These are phyloP conservation scores for Phrynosoma blainvillii DNA, from an alignment of 2,113 vertebrate species.

Conservation along the genomic window DNA sequence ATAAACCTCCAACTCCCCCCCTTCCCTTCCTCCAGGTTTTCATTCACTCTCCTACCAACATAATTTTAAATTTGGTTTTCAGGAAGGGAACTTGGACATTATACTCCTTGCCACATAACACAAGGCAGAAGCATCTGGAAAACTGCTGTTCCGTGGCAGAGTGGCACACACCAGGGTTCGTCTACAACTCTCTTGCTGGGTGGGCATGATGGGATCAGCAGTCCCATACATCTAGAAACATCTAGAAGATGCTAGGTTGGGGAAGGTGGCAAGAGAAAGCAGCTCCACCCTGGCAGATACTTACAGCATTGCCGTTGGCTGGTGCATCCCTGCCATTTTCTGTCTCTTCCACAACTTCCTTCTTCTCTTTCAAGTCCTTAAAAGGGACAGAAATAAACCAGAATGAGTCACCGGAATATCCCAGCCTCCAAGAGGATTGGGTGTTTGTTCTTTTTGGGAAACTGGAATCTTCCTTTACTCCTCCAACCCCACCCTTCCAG, in stretches of 20 bases:
- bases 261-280: too few species aligned
- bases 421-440: not conserved
- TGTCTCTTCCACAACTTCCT: slow-evolving; percentile 91
- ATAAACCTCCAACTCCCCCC: too few species aligned
- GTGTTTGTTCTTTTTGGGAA: not conserved
- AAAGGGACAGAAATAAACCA: slow-evolving; percentile 54
- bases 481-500: too few species aligned
- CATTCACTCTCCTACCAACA: not conserved
- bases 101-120: not conserved
- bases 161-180: too few species aligned
- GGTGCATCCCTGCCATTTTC: slow-evolving; percentile 93
- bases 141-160: not conserved
- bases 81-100: not conserved
- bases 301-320: slow-evolving; percentile 93
- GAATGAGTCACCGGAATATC: slow-evolving; percentile 37
- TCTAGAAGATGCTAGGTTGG: too few species aligned
- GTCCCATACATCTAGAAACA: not conserved
- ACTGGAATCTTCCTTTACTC: too few species aligned
- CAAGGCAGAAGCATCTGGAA: not conserved
- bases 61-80: not conserved
- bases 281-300: slow-evolving; percentile 58
- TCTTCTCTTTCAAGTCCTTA: slow-evolving; percentile 97
- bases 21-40: not conserved
- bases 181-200: too few species aligned
- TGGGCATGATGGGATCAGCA: not conserved